phyloP scores from a whole-genome alignment of 2,888 invertebrate species.

The Ophion ventricosus region DNA sequence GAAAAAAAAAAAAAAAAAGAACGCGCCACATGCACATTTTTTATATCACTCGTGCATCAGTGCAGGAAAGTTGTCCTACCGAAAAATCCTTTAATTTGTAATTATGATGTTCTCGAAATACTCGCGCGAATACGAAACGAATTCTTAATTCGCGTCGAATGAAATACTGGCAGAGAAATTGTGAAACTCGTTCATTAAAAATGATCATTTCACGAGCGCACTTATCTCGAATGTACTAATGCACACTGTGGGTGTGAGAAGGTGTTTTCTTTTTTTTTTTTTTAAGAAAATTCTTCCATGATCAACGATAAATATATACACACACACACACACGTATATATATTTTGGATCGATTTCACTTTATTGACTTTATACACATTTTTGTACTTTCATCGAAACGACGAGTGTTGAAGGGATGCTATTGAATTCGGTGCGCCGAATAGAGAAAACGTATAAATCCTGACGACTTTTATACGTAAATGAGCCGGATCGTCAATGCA shows the following conservation, averaged over 20 bases:
- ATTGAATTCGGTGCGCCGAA: constrained; percentile 36
- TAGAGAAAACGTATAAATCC: constrained; percentile 11
- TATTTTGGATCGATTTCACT: constrained; percentile 52
- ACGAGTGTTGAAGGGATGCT: constrained; percentile 36
- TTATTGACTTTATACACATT: constrained; percentile 64
- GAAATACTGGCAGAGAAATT: not conserved
- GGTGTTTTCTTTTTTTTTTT: too few relatives aligned
- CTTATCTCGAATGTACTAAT: constrained; percentile 37
- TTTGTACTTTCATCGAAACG: constrained; percentile 61
- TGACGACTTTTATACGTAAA: constrained; percentile 28
- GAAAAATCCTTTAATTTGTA: constrained; percentile 9
- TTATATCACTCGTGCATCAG: not conserved
- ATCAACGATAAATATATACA: constrained; percentile 37
- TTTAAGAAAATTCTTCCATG: constrained; percentile 42
- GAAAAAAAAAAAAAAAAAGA: not conserved
- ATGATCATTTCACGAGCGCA: constrained; percentile 36
- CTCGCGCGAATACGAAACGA: constrained; percentile 34
- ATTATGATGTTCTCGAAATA: constrained; percentile 20
- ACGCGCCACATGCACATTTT: constrained; percentile 7
- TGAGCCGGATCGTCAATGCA: constrained; percentile 26
- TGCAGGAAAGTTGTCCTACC: not conserved
- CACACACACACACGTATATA: constrained; percentile 17
- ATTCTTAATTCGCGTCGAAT: constrained; percentile 14
- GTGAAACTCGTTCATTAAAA: not conserved
- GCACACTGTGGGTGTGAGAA: constrained; percentile 17